These are phyloP conservation scores for Bruchidius siliquastri DNA, from an alignment of 2,888 invertebrate genomes.

Conservation along the genomic window DNA sequence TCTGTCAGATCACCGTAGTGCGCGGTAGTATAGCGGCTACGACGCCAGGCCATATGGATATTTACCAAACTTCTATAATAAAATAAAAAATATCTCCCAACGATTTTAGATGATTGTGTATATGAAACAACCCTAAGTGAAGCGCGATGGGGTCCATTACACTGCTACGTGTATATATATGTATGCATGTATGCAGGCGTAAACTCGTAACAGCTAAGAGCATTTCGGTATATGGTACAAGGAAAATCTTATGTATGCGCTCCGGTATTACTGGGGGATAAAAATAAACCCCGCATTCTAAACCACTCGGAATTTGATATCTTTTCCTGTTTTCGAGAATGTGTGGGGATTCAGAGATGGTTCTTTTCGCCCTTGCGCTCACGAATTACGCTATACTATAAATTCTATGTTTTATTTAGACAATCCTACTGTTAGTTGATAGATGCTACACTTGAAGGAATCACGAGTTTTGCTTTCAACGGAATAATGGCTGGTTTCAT, in stretches of 20 bases:
- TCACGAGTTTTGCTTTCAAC: no score
- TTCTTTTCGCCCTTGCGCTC: neutral
- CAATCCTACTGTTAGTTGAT: neutral
- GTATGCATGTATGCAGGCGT: neutral
- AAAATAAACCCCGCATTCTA: neutral
- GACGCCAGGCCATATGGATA: no score
- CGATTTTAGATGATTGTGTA: no score
- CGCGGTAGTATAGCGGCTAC: no score
- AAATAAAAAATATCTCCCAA: no score
- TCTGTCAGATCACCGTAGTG: no score
- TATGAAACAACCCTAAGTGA: no score
- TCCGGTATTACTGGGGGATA: neutral
- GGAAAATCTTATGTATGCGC: neutral
- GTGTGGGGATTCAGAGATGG: neutral
- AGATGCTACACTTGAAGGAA: no score
- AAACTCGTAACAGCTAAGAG: neutral
- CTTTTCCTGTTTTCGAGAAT: neutral
- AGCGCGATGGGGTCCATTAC: no score
- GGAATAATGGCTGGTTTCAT: no score
- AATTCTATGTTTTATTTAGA: neutral
- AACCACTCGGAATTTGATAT: neutral
- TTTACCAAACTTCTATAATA: no score
- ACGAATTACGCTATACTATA: neutral
- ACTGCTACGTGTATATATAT: neutral
- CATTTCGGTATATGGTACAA: neutral